Evolutionary conservation across 1,140 invertebrate species (phyloP), one percentile per base, ranked within the genome.

Genomic region (Procambarus virginalis): DNA sequence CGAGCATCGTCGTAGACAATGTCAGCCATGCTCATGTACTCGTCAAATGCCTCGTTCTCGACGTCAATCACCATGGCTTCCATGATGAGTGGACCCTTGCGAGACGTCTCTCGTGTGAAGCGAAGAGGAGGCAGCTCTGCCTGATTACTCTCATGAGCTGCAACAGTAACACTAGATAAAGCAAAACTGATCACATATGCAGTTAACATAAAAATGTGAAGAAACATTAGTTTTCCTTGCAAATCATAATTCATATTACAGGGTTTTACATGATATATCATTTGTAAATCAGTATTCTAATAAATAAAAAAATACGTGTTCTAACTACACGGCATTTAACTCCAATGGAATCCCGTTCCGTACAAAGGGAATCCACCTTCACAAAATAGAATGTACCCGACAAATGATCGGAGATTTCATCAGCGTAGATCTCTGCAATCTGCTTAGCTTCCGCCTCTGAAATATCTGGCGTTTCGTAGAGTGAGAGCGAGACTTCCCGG

Each of bases 341-440:
- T 1, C 12, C 51, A 55, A 55, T 12, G 12, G 2, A 9, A 55
- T 55, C 12, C 8, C 51, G 8, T 55, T 55, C 4, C 12, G 51
- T 55, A 5, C 12, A 55, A 55, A 55, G 51, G 12, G 8, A 12
- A 55, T 55, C 12, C 51, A 55, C 8, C 12, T 55, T 55, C 12
- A 55, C 51, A 55, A 3, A 20, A 64, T 77, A 55, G 48, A 10
- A 64, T 92, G 93, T 93, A 96, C 95, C 95, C 90, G 97, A 97
- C 5, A 98, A 95, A 93, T 97, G 96, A 94, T 98, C 97, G 0
- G 97, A 98, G 78, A 98, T 94, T 93, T 98, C 97, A 93, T 98
- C 97, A 0, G 97, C 97, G 94, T 98, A 98, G 97, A 98, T 98
- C 95, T 98, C 97, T 0, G 98, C 96, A 92, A 98, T 97, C 94